Percentiles rank a stretch among this genome's conserved stretches.
These are phyloP conservation scores for Hypsopygia costalis DNA, from an alignment of 2,888 invertebrate genomes.

Conservation along the genomic window DNA sequence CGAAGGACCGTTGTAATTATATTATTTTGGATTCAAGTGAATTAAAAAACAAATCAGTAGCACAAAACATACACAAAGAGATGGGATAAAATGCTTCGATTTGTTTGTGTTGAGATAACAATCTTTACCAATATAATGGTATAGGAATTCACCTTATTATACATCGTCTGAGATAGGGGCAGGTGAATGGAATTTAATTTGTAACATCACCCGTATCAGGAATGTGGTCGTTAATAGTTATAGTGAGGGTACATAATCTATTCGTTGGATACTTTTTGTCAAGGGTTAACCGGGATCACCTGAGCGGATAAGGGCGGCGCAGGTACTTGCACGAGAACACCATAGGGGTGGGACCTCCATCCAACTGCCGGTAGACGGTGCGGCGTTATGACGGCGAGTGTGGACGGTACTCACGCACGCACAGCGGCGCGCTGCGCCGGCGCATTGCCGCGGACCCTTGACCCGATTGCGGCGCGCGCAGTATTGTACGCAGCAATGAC, in stretches of 20 bases:
- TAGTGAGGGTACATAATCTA: conserved; percentile 54
- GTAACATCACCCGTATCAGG: conserved; percentile 35
- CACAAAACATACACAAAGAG: conserved; percentile 6
- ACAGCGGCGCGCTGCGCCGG: conserved; percentile 34
- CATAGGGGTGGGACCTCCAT: conserved; percentile 27
- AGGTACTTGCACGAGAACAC: conserved; percentile 53
- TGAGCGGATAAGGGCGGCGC: conserved; percentile 55
- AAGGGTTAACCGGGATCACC: conserved; percentile 50
- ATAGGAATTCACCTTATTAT: conserved; percentile 44
- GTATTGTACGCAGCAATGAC: conserved; percentile 79
- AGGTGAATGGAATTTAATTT: conserved; percentile 63
- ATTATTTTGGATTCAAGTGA: conserved; percentile 8
- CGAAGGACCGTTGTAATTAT: conserved; percentile 15
- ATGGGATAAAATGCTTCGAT: conserved; percentile 4
- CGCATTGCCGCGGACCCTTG: conserved; percentile 63
- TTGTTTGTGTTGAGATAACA: conserved; percentile 27
- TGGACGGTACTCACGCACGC: neutral
- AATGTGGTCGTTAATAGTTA: conserved; percentile 48
- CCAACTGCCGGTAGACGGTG: neutral
- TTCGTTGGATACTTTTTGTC: conserved; percentile 25
- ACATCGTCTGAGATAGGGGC: conserved; percentile 52
- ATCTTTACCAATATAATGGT: conserved; percentile 32
- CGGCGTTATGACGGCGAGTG: neutral
- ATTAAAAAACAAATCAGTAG: conserved; percentile 17
- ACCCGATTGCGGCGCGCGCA: conserved; percentile 68